phyloP scores from a whole-genome alignment of 1,140 invertebrate genomes.

The Colletes latitarsis region DNA sequence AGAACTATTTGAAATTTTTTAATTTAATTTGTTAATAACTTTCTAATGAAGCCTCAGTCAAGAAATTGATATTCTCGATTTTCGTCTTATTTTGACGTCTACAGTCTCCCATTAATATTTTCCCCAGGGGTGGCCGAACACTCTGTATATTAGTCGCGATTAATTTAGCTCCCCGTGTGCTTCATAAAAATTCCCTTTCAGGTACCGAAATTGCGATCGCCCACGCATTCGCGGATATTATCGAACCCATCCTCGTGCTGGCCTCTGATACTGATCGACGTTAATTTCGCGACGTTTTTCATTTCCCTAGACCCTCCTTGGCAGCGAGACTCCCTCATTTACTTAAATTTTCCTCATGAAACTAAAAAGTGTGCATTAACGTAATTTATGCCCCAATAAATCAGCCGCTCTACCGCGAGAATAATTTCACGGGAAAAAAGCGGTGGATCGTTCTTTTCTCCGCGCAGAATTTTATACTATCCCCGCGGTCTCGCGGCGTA shows the following conservation, averaged over 20 bases:
- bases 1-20: too few relatives aligned
- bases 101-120: too few relatives aligned
- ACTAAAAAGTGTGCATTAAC: constrained; percentile 60
- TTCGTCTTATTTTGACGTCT: too few relatives aligned
- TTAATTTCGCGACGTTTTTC: constrained; percentile 25
- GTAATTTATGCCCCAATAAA: constrained; percentile 63
- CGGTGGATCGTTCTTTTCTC: constrained; percentile 34
- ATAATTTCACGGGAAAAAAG: constrained; percentile 48
- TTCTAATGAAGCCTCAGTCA: too few relatives aligned
- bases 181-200: too few relatives aligned
- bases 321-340: constrained; percentile 31
- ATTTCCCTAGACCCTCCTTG: constrained; percentile 5
- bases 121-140: too few relatives aligned
- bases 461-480: constrained; percentile 43
- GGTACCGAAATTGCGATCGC: too few relatives aligned
- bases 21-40: too few relatives aligned
- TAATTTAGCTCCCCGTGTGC: background rate
- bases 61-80: too few relatives aligned
- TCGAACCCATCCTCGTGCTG: background rate
- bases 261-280: background rate
- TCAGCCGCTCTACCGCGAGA: constrained; percentile 37
- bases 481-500: constrained; percentile 19
- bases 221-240: background rate
- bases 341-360: constrained; percentile 53
- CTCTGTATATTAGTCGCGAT: background rate